Base-by-base conservation (phyloP, 1,140 invertebrate genomes). In the Notospermus geniculatus region DNA sequence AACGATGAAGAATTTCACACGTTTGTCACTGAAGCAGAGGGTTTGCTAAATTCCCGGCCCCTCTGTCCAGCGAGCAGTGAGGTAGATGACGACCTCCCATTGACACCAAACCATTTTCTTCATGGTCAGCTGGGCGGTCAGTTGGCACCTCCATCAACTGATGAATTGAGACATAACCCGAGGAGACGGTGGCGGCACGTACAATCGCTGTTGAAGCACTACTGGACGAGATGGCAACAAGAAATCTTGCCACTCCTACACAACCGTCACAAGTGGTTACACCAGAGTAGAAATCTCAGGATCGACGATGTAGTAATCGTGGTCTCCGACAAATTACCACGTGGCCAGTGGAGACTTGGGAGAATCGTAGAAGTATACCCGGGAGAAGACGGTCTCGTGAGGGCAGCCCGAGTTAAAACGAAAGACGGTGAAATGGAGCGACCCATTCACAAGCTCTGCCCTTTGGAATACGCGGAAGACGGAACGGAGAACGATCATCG, bases 51-150 rank as follows among this genome's bases (percentile, higher is more conserved):
- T 54, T 60, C 45, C 7, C 59, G 70, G 7, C 71, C 71, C 2
- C 36, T 73, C 9, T 69, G 65, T 0, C 59, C 63, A 41, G n/a
- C 77, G 11, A 67, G 68, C 0, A 65, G 68, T 19, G 70, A 80
- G 64, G 25, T 29, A 15, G 29, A 54, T 2, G 74, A 77, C 45
- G 53, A 64, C n/a, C 22, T n/a, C 32, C 60, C 64, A n/a, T 50
- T 77, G 19, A 74, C 74, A 0, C n/a, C n/a, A n/a, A 66, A 66
- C 22, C 61, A 71, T 63, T 75, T 77, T 57, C 53, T 76, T 1
- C 11, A 45, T 28, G 63, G 68, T 27, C 60, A 59, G 36, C 2
- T 11, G 17, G 54, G 46, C 9, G 53, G 46, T 9, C 9, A 56
- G 28, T 54, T 62, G 57, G 30, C 58, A 1, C 59, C 64, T 1